Percentiles rank a stretch among this genome's conserved stretches.
phyloP scores from a whole-genome alignment of 2,888 invertebrate genomes.

The Hirtodrosophila histrioides region DNA sequence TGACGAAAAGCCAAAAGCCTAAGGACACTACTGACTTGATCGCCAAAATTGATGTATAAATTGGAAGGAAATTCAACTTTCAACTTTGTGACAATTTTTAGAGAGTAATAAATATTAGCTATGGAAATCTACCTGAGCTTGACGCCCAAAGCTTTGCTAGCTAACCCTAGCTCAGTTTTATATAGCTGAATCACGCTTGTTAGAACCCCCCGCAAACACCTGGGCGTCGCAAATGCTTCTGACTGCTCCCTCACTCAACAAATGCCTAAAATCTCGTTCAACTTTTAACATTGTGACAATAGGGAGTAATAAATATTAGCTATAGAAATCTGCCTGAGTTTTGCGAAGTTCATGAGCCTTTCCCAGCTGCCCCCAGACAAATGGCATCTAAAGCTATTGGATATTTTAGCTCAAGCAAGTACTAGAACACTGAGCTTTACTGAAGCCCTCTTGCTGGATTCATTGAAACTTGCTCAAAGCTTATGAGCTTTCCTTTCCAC shows the following conservation, averaged over 20 bases:
- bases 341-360: not conserved
- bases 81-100: not conserved
- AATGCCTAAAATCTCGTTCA: not conserved
- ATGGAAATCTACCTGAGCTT: not conserved
- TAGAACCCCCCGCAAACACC: no score
- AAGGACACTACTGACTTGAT: not conserved
- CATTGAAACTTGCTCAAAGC: no score
- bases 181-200: no score
- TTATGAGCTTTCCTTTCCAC: no score
- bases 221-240: no score
- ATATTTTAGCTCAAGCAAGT: no score
- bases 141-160: not conserved
- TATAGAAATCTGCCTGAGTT: not conserved
- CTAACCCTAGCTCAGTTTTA: no score
- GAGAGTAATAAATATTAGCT: not conserved
- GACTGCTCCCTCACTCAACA: no score
- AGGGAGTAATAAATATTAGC: not conserved
- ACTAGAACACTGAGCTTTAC: no score
- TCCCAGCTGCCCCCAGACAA: no score
- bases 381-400: no score
- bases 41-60: not conserved
- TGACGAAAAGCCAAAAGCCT: conserved; percentile 5
- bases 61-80: not conserved
- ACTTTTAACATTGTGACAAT: not conserved
- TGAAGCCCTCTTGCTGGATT: no score